These are phyloP conservation scores for Stratiolaelaps scimitus DNA, from an alignment of 1,140 invertebrate genomes.

Conservation along the genomic window DNA sequence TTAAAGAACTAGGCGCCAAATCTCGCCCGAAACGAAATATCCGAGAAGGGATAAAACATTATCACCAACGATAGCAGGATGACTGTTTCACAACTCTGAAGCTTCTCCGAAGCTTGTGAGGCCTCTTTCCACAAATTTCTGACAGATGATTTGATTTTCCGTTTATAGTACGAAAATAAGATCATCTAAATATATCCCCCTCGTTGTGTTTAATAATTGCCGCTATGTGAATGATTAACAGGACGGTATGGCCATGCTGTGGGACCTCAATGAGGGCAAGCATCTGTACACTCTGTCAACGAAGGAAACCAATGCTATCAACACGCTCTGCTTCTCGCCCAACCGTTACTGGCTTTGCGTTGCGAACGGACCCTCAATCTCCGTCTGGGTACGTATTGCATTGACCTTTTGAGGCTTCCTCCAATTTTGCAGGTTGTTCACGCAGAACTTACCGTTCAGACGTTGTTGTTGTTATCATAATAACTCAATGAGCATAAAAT, in stretches of 20 bases:
- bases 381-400: constrained; percentile 69
- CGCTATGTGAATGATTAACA: constrained; percentile 39
- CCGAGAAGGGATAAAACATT: no score
- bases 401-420: constrained; percentile 16
- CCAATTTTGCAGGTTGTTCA: constrained; percentile 26
- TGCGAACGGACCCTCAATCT: constrained; percentile 95
- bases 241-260: constrained; percentile 98
- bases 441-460: background rate
- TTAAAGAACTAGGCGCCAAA: background rate
- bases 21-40: background rate
- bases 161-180: background rate
- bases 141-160: background rate
- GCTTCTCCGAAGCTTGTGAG: background rate
- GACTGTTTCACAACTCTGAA: constrained; percentile 21
- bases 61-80: background rate
- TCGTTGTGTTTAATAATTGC: constrained; percentile 29
- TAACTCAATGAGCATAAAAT: no score
- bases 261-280: constrained; percentile 99
- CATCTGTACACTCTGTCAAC: constrained; percentile 78
- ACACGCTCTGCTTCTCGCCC: constrained; percentile 94
- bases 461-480: background rate
- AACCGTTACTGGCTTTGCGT: constrained; percentile 99
- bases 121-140: constrained; percentile 28
- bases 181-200: no score
- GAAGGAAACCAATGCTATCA: constrained; percentile 96